Conservation (phyloP, 2,113 vertebrate species). For the Microtus ochrogaster region DNA sequence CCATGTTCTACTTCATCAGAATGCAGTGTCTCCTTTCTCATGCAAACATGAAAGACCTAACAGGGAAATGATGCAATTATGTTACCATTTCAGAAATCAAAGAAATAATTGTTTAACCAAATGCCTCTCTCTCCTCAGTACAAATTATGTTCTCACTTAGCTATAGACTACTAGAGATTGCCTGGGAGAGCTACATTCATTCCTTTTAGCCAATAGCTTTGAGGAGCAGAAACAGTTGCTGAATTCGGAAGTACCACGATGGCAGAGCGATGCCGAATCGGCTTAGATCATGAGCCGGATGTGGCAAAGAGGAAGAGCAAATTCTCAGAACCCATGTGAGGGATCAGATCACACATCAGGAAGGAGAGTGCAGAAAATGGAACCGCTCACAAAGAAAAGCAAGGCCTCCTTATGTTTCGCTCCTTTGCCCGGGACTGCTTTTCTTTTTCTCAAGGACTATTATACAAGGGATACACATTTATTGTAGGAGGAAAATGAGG, state of each 20-base stretch:
- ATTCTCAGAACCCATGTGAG: not conserved
- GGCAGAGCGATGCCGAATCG: not conserved
- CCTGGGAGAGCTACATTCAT: not conserved
- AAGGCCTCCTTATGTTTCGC: conserved; percentile 8
- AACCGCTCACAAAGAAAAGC: conserved; percentile 32
- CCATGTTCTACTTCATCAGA: not conserved
- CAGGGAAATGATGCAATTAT: not conserved
- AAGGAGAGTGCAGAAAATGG: not conserved
- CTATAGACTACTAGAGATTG: not conserved
- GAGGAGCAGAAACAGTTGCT: not conserved
- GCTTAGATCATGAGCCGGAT: not conserved
- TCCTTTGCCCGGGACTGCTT: not conserved
- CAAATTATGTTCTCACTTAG: not conserved
- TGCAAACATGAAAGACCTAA: not conserved
- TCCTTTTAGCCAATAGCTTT: not conserved
- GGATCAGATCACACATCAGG: not conserved
- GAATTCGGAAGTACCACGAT: not conserved
- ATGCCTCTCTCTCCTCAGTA: not conserved
- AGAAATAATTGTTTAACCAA: not conserved
- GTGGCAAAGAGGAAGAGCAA: not conserved
- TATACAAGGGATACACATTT: conserved; percentile 15
- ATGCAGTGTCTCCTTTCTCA: not conserved
- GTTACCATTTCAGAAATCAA: not conserved
- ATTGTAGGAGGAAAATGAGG: not conserved
- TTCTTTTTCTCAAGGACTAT: not conserved